Evolutionary conservation across 1,140 invertebrate genomes (phyloP), one percentile per base, ranked within the genome.

Genomic region (Hormaphis cornu): DNA sequence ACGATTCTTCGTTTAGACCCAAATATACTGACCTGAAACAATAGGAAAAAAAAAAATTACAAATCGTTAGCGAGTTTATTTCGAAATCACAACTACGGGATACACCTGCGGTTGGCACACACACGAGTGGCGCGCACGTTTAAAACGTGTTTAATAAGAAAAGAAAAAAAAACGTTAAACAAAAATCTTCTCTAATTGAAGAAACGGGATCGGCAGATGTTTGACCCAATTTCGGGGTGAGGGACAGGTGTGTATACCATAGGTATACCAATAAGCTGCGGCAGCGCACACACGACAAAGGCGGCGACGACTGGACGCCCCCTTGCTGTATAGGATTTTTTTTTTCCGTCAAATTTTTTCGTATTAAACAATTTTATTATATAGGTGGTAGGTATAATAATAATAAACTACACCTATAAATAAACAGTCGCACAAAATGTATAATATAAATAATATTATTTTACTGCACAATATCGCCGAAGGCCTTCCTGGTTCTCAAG

Each of bases 1-100:
- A 50, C 9, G 61, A 18, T 24, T 44, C 61, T 66, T 66, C 61
- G 18, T 66, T 30, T 66, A 66, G 22, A 48, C 44, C 61, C 44
- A 48, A 66, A 66, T 35, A 66, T 66, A 66, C 61, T 66, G 61
- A 66, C 61, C 61, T 66, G 44, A 22, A 66, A 66, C 61, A 66
- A 24, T n/a, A n/a, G n/a, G n/a, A 50, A 59, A 1, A 63, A 28
- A 63, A 66, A 46, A 66, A 35, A 44, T 1, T 1, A 53, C 42
- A 42, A 63, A 61, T 28, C 1, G 46, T 63, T 63, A 63, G 24
- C n/a, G n/a, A n/a, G n/a, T n/a, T n/a, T n/a, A n/a, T 63, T 14
- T 46, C 1, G 12, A 58, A 58, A 58, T 58, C 20, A 37, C 14
- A 40, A 40, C 14, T n/a, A n/a, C n/a, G 16, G 1, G 3, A n/a